A percentile compares a stretch with the other conserved stretches of the same genome.
Conservation (phyloP, 2,888 invertebrate genomes). For the Arctia plantaginis region DNA sequence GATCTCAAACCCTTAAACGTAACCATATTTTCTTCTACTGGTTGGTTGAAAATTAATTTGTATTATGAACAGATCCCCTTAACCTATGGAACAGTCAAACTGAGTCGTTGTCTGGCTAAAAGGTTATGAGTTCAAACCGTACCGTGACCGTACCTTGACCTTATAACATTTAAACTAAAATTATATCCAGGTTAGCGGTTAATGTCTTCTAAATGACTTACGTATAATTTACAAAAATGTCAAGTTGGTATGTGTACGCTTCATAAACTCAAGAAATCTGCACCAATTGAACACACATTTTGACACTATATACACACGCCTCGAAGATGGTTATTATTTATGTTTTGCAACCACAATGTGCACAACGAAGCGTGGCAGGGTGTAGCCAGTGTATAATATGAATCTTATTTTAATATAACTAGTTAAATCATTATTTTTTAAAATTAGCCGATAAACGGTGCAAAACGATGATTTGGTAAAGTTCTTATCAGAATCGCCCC, state of each 20-base stretch:
- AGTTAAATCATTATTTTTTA: too few species aligned
- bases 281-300: too few species aligned
- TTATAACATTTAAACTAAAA: neutral
- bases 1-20: neutral
- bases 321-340: too few species aligned
- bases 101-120: neutral
- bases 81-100: neutral
- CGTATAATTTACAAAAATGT: too few species aligned
- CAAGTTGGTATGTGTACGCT: too few species aligned
- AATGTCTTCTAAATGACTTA: constrained; percentile 1
- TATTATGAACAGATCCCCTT: neutral
- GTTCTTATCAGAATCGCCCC: neutral
- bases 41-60: neutral
- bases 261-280: too few species aligned
- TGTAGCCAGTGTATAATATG: too few species aligned
- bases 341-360: too few species aligned
- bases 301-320: too few species aligned
- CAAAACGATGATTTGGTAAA: neutral
- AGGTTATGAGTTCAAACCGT: constrained; percentile 1
- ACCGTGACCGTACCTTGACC: constrained; percentile 2
- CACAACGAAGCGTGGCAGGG: too few species aligned
- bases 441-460: neutral
- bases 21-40: neutral
- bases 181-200: neutral
- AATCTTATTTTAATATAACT: too few species aligned